A percentile compares a stretch with the other conserved stretches of the same genome.
These are phyloP conservation scores for Nephrotoma flavescens DNA, from an alignment of 2,888 invertebrate genomes.

Conservation along the genomic window DNA sequence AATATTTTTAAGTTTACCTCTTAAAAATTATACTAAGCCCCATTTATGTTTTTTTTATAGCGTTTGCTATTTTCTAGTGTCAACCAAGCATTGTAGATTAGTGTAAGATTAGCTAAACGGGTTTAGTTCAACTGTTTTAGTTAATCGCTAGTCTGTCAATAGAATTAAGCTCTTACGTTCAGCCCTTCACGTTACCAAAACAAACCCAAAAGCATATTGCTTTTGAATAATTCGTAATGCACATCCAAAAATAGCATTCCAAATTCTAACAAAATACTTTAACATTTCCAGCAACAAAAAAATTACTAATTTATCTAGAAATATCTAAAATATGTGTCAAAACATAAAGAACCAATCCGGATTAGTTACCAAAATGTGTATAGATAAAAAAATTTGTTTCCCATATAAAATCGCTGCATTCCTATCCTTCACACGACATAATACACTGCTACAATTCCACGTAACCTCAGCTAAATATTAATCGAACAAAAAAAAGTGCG, in stretches of 20 bases:
- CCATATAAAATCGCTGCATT: neutral
- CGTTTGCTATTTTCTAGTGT: too few relatives aligned
- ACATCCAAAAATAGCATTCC: neutral
- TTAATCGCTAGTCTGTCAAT: too few relatives aligned
- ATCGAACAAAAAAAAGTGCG: neutral
- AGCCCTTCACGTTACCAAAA: too few relatives aligned
- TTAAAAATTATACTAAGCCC: too few relatives aligned
- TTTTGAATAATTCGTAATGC: neutral
- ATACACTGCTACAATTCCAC: neutral
- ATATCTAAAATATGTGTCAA: neutral
- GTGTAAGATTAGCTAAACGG: too few relatives aligned
- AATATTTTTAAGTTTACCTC: too few relatives aligned
- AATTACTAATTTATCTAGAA: neutral
- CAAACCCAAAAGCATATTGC: too few relatives aligned
- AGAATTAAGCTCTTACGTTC: too few relatives aligned
- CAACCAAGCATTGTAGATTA: too few relatives aligned
- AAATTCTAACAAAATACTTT: neutral
- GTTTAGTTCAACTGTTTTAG: too few relatives aligned
- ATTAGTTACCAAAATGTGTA: neutral
- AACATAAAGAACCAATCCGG: neutral
- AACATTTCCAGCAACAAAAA: neutral
- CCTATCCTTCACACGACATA: neutral
- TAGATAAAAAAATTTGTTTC: neutral
- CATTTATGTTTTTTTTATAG: too few relatives aligned
- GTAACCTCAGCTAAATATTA: neutral